Conservation (phyloP, 1,140 invertebrate genomes). For the Eurytemora carolleeae region DNA sequence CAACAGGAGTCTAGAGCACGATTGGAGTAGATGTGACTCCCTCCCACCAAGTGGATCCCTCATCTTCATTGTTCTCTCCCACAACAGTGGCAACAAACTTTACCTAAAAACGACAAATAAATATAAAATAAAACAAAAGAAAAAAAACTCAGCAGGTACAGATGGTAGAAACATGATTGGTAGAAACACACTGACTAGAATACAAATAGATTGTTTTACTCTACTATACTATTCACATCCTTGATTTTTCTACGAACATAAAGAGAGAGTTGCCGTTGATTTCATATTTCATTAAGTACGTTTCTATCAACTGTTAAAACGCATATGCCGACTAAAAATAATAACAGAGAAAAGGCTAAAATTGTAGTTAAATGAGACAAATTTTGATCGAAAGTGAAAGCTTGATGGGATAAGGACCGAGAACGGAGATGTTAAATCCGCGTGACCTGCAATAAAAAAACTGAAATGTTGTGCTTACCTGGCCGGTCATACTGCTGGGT, state of each 20-base stretch:
- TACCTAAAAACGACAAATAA: neutral
- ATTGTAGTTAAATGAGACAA: too few relatives aligned
- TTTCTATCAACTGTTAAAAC: too few relatives aligned
- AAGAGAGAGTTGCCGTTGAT: neutral
- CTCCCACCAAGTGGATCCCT: neutral
- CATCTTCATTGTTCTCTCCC: neutral
- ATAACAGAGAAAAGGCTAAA: too few relatives aligned
- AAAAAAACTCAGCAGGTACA: too few relatives aligned
- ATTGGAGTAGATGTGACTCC: neutral
- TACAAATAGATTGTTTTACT: neutral
- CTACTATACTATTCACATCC: neutral
- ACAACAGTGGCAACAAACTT: neutral
- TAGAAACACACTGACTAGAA: neutral
- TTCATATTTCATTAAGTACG: neutral
- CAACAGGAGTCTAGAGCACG: too few relatives aligned
- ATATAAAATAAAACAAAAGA: too few relatives aligned
- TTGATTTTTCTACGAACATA: neutral
- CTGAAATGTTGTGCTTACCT: neutral
- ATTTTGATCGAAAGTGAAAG: neutral
- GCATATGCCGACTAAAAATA: too few relatives aligned
- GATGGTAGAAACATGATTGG: neutral
- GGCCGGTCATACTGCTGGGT: neutral
- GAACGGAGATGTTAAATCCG: neutral
- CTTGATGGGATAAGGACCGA: neutral
- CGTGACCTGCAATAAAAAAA: neutral